Evolutionary conservation across 2,797 vertebrate genomes (phyloP), one percentile per base, ranked within the genome.

Genomic region (Pangasius larnaudii): DNA sequence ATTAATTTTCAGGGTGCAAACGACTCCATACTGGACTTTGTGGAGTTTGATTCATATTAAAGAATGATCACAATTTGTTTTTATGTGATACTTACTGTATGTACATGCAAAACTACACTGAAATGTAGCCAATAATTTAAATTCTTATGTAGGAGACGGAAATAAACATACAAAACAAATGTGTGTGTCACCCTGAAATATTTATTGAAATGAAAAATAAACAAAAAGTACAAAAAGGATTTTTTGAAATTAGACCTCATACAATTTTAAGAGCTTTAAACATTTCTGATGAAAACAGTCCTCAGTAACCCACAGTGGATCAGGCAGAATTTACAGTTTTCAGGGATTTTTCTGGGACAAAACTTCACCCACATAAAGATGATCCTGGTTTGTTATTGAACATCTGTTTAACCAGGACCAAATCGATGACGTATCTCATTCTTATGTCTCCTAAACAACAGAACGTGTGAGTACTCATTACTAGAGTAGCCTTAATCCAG

Each of bases 31-130:
- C 46, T 63, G 11, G 11, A 61, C 51, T 78, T 56, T 61, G 24
- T 63, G 59, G 33, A n/a, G 24, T 82, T 63, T n/a, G 24, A 63
- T 9, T 82, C 3, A 82, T 63, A 82, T 63, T 82, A 82, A 63
- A 63, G 7, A 19, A 82, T 9, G 27, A 63, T n/a, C 27, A 46
- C 9, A 5, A 27, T 61, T 61, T 42, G 39, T 42, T 63, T 82
- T 82, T 63, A 46, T 82, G 56, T 82, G 19, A 58, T 58, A 27
- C 9, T 56, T 56, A 59, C 77, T 56, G 51, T 36, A 79, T 8
- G 46, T 30, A 27, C 24, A 49, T 30, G 30, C 51, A 58, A 58
- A n/a, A 22, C 51, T 42, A 61, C 13, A 82, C 36, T 46, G 53
- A n/a, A 63, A 63, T 82, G 8, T 8, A 27, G 24, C 22, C 39